Evolutionary conservation across 2,797 vertebrate species (phyloP), one percentile per base, ranked within the genome.

Genomic region (Gymnocypris eckloni): DNA sequence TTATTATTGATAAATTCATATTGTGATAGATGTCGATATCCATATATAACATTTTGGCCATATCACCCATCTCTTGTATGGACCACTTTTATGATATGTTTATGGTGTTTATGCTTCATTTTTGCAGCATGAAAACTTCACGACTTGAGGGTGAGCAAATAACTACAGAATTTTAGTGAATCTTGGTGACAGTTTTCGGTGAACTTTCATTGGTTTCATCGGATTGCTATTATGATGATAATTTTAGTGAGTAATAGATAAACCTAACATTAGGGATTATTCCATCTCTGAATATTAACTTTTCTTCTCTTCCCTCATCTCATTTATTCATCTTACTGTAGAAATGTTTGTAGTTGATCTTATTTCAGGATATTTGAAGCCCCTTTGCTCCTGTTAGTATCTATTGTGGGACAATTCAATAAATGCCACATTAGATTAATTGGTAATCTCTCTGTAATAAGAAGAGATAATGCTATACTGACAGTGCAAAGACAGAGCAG

Each of bases 291-390:
- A 56, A 22, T 56, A 56, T 10, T 56, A 48, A 12, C 45, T 45
- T 45, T 13, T 48, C 10, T 1, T 22, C 7, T 3, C 59, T 64
- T 64, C 28, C n/a, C 59, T 25, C 4, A 64, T 28, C 25, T 16
- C 61, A 33, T 66, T 66, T 66, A 16, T 66, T 66, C 25, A 33
- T 66, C 28, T 66, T 6, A 66, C 64, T 33, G 2, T 33, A 66
- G 25, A 66, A 66, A 66, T 64, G 25, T 7, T 50, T 64, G 79
- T 37, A 80, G 69, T 50, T 67, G 28, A 61, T 67, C 43, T 50
- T 69, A 37, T 69, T 67, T 66, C 10, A 28, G 41, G 4, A 48
- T 25, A 80, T 67, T 28, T 48, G 18, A 69, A 33, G 43, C 45
- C 10, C 25, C 4, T 22, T 7, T 69, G 43, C 18, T 52, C 45